phyloP scores from a whole-genome alignment of 2,113 vertebrate species.

The Colius striatus region DNA sequence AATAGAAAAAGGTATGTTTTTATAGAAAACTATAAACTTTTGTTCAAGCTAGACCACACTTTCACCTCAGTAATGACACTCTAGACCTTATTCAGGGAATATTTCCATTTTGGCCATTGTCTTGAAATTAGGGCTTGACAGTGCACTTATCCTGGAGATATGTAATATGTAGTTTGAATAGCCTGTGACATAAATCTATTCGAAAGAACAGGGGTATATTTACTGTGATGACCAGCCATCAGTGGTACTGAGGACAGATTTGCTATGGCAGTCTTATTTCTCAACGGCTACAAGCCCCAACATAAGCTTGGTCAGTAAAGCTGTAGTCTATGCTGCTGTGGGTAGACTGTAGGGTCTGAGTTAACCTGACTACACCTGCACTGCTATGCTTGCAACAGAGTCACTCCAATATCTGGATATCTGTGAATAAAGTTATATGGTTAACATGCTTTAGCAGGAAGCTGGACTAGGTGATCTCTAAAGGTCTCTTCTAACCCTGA shows the following conservation, averaged over 20 bases:
- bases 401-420: not conserved
- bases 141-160: not conserved
- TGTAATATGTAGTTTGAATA: not conserved
- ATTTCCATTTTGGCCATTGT: not conserved
- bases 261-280: not conserved
- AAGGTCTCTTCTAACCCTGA: too few species aligned
- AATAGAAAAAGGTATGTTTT: slow-evolving; percentile 19
- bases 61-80: not conserved
- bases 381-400: not conserved
- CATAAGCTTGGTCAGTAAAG: not conserved
- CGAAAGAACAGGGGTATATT: not conserved
- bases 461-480: too few species aligned
- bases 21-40: not conserved
- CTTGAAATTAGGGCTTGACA: not conserved
- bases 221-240: not conserved
- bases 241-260: not conserved
- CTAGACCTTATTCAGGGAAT: not conserved
- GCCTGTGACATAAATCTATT: not conserved
- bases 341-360: not conserved
- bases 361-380: not conserved
- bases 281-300: not conserved
- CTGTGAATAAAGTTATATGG: not conserved
- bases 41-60: slow-evolving; percentile 13
- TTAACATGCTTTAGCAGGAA: too few species aligned
- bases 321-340: not conserved